Evolutionary conservation across 2,113 vertebrate genomes (phyloP).

Genomic region (Perccottus glenii): DNA sequence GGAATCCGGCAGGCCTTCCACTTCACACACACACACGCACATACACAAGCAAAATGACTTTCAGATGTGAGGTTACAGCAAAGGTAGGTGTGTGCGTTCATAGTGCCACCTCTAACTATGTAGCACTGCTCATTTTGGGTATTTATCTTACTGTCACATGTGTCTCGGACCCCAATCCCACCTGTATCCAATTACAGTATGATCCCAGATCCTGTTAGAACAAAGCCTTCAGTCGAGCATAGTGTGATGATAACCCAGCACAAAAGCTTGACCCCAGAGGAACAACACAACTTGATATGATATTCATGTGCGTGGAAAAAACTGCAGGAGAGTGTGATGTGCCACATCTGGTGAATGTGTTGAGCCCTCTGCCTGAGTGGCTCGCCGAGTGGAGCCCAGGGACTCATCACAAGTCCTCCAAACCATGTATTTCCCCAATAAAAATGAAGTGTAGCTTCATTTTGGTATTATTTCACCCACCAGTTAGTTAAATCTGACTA

Average conservation of each 20-base stretch:
- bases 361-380: conserved; percentile 28
- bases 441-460: conserved; percentile 61
- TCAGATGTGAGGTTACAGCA: conserved; percentile 73
- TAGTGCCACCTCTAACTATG: conserved; percentile 44
- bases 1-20: conserved; percentile 74
- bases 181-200: conserved; percentile 54
- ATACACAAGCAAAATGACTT: conserved; percentile 69
- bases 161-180: conserved; percentile 17
- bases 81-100: conserved; percentile 49
- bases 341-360: conserved; percentile 58
- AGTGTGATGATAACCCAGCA: conserved; percentile 49
- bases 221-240: conserved; percentile 4
- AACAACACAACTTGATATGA: not conserved
- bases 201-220: conserved; percentile 22
- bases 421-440: conserved; percentile 43
- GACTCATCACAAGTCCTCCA: conserved; percentile 45
- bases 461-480: conserved; percentile 44
- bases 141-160: conserved; percentile 51
- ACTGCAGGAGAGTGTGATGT: conserved; percentile 14
- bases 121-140: conserved; percentile 32
- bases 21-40: conserved; percentile 43
- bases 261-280: conserved; percentile 21
- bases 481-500: conserved; percentile 36
- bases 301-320: conserved; percentile 11
- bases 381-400: conserved; percentile 42